Base-by-base conservation (phyloP, 2,888 invertebrate genomes). In the Heliconius hortense region DNA sequence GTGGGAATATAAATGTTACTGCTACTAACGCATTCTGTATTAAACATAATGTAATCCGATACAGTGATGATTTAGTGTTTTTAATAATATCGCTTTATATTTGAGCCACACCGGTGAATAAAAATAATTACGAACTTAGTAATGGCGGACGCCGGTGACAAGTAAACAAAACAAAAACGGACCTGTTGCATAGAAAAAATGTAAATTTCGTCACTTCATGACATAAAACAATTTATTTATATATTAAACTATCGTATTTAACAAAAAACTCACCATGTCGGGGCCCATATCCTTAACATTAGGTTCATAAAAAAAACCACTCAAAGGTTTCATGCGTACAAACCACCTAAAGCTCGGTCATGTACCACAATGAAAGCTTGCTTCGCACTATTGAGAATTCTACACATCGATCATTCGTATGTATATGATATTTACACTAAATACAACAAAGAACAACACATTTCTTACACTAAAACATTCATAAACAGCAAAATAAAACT, bases 211-310 rank as follows among this genome's bases (percentile, higher is more conserved):
- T 79, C 68, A 88, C 81, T 87, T 91, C 86, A 94, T 93, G 91
- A 94, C 90, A 88, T 91, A 93, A 91, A 92, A 90, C 85, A 81
- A 81, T 75, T 80, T 81, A 82, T 79, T 78, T 82, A 80, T 81
- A 79, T 74, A 79, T 76, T 83, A 82, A 81, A 86, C 84, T 87
- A 85, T 76, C 79, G 77, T 73, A 80, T 82, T 79, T 82, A 83
- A 79, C 76, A 73, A 83, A 82, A 87, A 86, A 93, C 94, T 95
- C 94, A 96, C 96, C 96, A 96, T 96, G 94, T 96, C 96, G 94
- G 96, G 96, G 95, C 96, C 96, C 96, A 96, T 96, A 94, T 96
- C 96, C 95, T 95, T 96, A 96, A 96, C 96, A 95, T 96, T 96
- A 92, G 95, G 93, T 93, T 95, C 94, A 90, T 95, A 95, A 94